Conservation (phyloP, 2,113 vertebrate species). For the Forbesichthys agassizii region DNA sequence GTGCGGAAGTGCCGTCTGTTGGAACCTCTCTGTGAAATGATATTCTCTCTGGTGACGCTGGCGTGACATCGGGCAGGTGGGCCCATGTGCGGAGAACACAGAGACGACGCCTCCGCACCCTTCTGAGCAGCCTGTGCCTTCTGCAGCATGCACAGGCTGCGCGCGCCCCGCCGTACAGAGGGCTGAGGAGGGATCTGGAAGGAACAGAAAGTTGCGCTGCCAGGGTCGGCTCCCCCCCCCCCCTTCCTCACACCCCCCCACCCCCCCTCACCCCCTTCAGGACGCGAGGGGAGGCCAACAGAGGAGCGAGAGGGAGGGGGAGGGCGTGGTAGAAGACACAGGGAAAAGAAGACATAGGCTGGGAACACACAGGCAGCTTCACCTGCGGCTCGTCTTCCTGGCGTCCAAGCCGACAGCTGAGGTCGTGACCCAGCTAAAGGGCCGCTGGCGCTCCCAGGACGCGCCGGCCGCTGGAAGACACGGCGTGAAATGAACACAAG, state of each 20-base stretch:
- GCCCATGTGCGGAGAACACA: no score
- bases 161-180: neutral
- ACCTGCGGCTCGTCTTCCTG: conserved; percentile 5
- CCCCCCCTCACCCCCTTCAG: conserved; percentile 6
- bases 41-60: no score
- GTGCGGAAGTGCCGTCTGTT: no score
- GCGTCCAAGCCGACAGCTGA: conserved; percentile 26
- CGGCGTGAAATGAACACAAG: conserved; percentile 20
- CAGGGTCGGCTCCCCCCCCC: conserved; percentile 16
- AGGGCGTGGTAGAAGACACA: neutral
- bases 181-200: neutral
- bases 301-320: conserved; percentile 1
- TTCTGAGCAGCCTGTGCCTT: no score
- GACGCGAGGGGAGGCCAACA: neutral
- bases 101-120: no score
- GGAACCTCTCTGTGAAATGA: no score
- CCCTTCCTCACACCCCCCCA: neutral
- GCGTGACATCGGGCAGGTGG: no score
- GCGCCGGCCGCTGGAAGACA: conserved; percentile 21
- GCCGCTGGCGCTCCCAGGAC: conserved; percentile 6
- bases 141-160: neutral
- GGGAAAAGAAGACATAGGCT: neutral
- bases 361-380: neutral
- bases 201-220: conserved; percentile 1
- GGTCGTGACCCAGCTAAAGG: conserved; percentile 23